A percentile compares a stretch with the other conserved stretches of the same genome.
These are phyloP conservation scores for Nudaria mundana DNA, from an alignment of 2,888 invertebrate species.

Conservation along the genomic window DNA sequence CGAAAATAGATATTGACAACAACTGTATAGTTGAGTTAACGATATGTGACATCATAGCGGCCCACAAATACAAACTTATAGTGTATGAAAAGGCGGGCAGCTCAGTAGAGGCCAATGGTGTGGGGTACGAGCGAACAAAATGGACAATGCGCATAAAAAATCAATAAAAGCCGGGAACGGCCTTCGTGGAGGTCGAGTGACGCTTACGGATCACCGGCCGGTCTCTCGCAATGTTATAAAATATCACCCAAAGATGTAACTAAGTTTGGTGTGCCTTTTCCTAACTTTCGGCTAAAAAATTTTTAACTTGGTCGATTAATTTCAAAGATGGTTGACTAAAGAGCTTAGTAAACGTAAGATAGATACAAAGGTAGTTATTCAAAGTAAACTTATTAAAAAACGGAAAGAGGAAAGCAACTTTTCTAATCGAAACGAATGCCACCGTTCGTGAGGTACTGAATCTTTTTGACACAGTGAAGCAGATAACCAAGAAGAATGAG, in stretches of 20 bases:
- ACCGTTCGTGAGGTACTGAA: too few species aligned
- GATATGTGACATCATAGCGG: not conserved
- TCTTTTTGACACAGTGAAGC: too few species aligned
- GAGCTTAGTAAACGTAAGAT: slow-evolving; percentile 13
- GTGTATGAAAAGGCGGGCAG: slow-evolving; percentile 25
- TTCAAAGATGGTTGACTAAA: slow-evolving; percentile 21
- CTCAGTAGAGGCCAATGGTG: slow-evolving; percentile 30
- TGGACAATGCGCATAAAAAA: slow-evolving; percentile 80
- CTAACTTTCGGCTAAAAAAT: slow-evolving; percentile 22
- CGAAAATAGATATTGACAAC: too few species aligned
- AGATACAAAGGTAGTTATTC: too few species aligned
- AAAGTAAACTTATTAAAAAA: too few species aligned
- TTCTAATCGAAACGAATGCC: too few species aligned
- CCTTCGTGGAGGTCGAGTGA: slow-evolving; percentile 73
- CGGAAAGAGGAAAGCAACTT: too few species aligned
- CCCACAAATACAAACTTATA: slow-evolving; percentile 26
- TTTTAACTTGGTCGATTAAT: too few species aligned
- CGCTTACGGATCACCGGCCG: slow-evolving; percentile 45
- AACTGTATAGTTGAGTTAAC: too few species aligned
- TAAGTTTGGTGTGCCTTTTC: slow-evolving; percentile 26
- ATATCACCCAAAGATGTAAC: slow-evolving; percentile 29
- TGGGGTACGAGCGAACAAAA: slow-evolving; percentile 53
- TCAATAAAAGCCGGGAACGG: slow-evolving; percentile 76
- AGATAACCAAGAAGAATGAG: too few species aligned
- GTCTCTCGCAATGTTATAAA: slow-evolving; percentile 35